These are phyloP conservation scores for Trachelus iudaicus DNA, from an alignment of 2,888 invertebrate species.

Conservation along the genomic window DNA sequence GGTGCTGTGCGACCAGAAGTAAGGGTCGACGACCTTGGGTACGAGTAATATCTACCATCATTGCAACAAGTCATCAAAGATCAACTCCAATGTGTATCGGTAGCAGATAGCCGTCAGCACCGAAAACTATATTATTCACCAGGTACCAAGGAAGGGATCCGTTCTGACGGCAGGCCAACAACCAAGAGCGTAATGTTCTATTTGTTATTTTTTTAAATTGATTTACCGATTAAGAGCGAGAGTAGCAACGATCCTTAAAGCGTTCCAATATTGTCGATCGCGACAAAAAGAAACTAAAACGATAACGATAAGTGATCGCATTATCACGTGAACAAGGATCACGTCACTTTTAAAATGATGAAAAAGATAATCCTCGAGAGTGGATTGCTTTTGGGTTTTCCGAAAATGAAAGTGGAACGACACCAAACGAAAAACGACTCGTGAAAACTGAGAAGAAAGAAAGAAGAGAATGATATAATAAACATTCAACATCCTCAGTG, in stretches of 20 bases:
- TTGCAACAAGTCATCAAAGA: neutral
- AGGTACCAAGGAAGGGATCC: neutral
- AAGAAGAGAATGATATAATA: neutral
- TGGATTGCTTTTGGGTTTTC: neutral
- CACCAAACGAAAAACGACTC: neutral
- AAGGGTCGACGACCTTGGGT: conserved; percentile 36
- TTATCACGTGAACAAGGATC: neutral
- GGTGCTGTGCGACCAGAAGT: conserved; percentile 69
- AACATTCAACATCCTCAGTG: neutral
- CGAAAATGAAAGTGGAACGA: neutral
- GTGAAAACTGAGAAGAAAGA: neutral
- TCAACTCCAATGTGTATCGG: neutral
- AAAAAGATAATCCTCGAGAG: neutral
- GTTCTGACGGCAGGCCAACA: neutral
- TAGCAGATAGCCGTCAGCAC: neutral
- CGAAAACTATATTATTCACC: neutral
- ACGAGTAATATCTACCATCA: neutral
- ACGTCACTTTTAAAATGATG: neutral
- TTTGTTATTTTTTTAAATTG: neutral
- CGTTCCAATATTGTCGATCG: neutral
- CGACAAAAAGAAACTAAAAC: neutral
- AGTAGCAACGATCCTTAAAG: neutral
- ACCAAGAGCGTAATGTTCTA: neutral
- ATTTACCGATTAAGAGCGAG: neutral
- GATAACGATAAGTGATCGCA: neutral